phyloP scores from a whole-genome alignment of 2,888 invertebrate species.

The Ophion ventricosus region DNA sequence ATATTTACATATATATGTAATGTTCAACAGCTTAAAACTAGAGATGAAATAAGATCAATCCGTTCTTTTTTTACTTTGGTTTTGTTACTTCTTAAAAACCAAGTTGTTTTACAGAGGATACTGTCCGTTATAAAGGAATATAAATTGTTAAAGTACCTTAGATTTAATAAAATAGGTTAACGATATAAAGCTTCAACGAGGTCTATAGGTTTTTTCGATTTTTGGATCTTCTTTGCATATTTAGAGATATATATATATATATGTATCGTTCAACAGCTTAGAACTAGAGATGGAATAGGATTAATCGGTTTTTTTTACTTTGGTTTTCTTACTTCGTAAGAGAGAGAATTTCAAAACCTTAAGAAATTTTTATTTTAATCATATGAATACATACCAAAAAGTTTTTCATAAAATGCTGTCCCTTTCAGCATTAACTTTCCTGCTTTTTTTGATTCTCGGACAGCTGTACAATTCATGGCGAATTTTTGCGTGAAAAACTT shows the following conservation, averaged over 20 bases:
- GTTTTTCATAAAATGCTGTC: constrained; percentile 32
- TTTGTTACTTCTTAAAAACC: constrained; percentile 1
- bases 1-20: too few species aligned
- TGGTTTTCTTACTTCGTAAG: not conserved
- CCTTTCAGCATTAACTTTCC: constrained; percentile 31
- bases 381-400: constrained; percentile 32
- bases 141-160: too few species aligned
- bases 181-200: constrained; percentile 6
- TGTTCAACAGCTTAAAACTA: too few species aligned
- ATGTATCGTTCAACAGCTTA: too few species aligned
- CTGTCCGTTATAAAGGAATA: too few species aligned
- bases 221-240: not conserved
- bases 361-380: constrained; percentile 12
- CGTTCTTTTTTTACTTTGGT: not conserved
- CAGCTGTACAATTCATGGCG: constrained; percentile 33
- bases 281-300: too few species aligned
- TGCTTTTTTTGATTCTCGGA: constrained; percentile 24
- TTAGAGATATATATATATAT: too few species aligned
- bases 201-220: constrained; percentile 19
- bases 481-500: constrained; percentile 35
- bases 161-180: not conserved
- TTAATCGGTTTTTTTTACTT: not conserved
- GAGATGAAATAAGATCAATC: too few species aligned
- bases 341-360: not conserved
- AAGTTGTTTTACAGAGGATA: not conserved